A percentile compares a stretch with the other conserved stretches of the same genome.
Evolutionary conservation across 1,140 invertebrate species (phyloP).

Genomic region (Plectrocnemia conspersa): DNA sequence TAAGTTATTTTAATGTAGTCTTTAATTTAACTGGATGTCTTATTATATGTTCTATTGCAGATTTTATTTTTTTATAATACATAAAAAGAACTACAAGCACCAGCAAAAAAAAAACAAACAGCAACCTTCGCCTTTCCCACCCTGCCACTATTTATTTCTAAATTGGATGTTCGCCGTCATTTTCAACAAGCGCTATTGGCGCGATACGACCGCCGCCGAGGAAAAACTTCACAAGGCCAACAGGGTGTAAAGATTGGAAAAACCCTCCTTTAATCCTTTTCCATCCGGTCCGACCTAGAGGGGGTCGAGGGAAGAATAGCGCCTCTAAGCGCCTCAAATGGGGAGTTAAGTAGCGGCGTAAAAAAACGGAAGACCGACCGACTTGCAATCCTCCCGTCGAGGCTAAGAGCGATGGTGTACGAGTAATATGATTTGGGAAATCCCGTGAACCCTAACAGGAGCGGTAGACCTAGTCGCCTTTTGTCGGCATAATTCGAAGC

Average conservation of each 20-base stretch:
- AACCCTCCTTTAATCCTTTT: slow-evolving; percentile 26
- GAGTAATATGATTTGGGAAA: slow-evolving; percentile 22
- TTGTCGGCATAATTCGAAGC: no score
- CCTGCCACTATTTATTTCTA: background rate
- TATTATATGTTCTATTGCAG: no score
- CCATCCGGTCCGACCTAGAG: background rate
- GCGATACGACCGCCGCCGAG: background rate
- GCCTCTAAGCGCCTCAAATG: background rate
- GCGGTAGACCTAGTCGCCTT: no score
- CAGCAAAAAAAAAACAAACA: no score
- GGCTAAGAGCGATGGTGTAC: slow-evolving; percentile 15
- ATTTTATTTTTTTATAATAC: no score
- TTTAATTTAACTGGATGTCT: no score
- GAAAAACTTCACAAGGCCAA: slow-evolving; percentile 20
- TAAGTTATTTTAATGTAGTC: no score
- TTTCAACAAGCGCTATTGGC: background rate
- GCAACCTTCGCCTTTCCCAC: no score
- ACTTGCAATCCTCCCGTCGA: no score
- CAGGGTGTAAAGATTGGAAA: slow-evolving; percentile 22
- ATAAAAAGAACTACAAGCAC: no score
- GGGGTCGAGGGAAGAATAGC: slow-evolving; percentile 1
- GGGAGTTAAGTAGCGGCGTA: slow-evolving; percentile 16
- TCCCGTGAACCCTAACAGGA: no score
- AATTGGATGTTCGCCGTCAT: slow-evolving; percentile 6
- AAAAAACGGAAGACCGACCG: slow-evolving; percentile 10